Evolutionary conservation across 2,113 vertebrate species (phyloP).

Genomic region (Spizaetus ornatus): DNA sequence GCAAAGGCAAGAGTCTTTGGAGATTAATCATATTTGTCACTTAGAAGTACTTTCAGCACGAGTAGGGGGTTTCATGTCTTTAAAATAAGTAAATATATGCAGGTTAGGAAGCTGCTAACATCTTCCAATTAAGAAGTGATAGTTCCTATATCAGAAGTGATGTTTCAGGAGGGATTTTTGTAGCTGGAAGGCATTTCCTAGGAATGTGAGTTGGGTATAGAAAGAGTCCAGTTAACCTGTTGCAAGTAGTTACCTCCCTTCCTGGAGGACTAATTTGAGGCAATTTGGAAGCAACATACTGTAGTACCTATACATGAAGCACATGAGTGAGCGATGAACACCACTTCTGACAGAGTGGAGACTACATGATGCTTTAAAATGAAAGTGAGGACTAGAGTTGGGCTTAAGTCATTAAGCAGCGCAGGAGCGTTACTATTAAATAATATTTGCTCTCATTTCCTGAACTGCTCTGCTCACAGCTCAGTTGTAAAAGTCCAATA

Average conservation of each 20-base stretch:
- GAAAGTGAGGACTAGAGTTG: not conserved
- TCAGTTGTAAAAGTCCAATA: not conserved
- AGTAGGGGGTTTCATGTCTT: not conserved
- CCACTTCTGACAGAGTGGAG: not conserved
- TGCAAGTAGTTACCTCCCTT: not conserved
- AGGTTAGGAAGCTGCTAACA: not conserved
- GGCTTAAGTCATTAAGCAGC: not conserved
- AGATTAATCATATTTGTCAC: not conserved
- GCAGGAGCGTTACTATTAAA: not conserved
- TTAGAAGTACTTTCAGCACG: not conserved
- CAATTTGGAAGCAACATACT: not conserved
- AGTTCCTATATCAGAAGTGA: not conserved
- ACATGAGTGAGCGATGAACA: not conserved
- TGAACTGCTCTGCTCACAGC: not conserved
- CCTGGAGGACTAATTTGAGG: not conserved
- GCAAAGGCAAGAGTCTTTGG: not conserved
- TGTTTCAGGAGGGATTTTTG: not conserved
- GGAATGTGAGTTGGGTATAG: not conserved
- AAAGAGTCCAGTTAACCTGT: not conserved
- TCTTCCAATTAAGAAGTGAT: not conserved
- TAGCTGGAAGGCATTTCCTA: not conserved
- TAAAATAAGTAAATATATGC: not conserved
- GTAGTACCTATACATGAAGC: not conserved
- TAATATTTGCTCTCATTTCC: not conserved
- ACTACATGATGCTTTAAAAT: not conserved